Evolutionary conservation across 2,113 vertebrate species (phyloP).

Genomic region (Turnix velox): DNA sequence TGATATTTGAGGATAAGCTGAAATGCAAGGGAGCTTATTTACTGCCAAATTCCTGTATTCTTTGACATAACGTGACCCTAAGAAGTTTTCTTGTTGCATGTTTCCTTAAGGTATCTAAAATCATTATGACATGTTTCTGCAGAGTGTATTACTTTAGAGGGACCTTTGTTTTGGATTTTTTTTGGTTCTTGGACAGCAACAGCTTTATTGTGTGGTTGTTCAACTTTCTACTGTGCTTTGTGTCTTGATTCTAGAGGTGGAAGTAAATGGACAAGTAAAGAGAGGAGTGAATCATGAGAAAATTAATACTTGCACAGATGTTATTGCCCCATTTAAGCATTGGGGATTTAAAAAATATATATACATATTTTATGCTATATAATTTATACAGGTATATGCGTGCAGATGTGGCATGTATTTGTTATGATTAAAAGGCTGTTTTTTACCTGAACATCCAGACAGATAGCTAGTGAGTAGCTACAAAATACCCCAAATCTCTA

Average conservation of each 20-base stretch:
- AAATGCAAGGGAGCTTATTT: too few species aligned
- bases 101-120: background rate
- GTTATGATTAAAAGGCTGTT: background rate
- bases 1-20: too few species aligned
- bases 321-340: background rate
- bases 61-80: background rate
- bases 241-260: background rate
- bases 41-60: too few species aligned
- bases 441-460: background rate
- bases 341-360: background rate
- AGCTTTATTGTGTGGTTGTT: background rate
- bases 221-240: background rate
- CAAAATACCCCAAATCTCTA: background rate
- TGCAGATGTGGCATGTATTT: background rate
- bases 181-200: background rate
- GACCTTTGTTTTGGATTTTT: background rate
- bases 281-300: background rate
- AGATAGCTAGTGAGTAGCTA: background rate
- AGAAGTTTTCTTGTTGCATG: background rate
- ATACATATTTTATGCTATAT: background rate
- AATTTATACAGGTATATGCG: accelerated
- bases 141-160: background rate
- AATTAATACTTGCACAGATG: background rate
- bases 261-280: background rate
- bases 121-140: background rate